Conservation (phyloP, 2,797 vertebrate genomes). For the Tinamus major region DNA sequence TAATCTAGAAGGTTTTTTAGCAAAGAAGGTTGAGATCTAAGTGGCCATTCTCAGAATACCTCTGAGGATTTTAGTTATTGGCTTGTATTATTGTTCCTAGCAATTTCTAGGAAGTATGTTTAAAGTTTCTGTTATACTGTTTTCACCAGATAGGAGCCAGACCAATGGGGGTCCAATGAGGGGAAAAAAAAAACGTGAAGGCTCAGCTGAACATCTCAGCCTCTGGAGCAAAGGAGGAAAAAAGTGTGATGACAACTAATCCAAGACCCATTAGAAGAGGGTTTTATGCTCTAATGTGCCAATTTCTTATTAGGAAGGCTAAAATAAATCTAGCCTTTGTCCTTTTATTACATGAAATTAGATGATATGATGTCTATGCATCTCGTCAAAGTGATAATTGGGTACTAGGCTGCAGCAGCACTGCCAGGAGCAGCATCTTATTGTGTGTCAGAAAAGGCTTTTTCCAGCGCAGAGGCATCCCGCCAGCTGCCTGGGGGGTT, state of each 20-base stretch:
- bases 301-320: neutral
- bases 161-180: neutral
- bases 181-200: neutral
- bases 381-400: slow-evolving; percentile 30
- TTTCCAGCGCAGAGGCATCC: neutral
- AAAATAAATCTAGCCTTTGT: neutral
- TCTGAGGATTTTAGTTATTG: neutral
- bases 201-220: neutral
- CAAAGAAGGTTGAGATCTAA: neutral
- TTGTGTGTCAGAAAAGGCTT: neutral
- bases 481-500: neutral
- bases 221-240: neutral
- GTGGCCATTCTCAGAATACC: neutral
- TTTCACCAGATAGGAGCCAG: neutral
- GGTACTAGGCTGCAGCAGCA: neutral
- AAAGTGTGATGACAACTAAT: neutral
- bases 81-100: neutral
- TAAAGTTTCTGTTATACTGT: neutral
- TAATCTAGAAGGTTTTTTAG: neutral
- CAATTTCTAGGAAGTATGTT: neutral
- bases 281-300: neutral
- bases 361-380: neutral
- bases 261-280: neutral
- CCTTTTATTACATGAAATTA: neutral
- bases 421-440: slow-evolving; percentile 13